Evolutionary conservation across 2,113 vertebrate genomes (phyloP), one percentile per base, ranked within the genome.

Genomic region (Donacobius atricapilla): DNA sequence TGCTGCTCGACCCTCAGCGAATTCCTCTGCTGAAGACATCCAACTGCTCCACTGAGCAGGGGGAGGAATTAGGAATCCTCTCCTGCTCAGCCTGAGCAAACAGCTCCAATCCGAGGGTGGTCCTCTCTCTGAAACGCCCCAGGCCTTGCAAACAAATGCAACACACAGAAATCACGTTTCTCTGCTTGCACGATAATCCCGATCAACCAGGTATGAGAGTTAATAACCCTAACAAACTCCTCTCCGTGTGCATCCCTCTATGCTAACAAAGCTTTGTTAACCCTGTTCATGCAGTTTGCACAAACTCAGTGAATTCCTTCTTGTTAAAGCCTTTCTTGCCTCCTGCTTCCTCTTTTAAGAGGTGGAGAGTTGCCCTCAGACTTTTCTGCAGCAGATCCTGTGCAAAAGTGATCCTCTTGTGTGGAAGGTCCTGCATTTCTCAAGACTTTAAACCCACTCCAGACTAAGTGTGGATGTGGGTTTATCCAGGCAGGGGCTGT

Each of bases 231-330:
- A 27, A 72, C 35, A 50, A 10, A 0, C 17, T 21, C 6, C 28
- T 57, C 8, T 57, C 25, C 7, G 1, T 4, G 17, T 2, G 2
- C 44, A 15, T n/a, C 27, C 64, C 58, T 40, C 0, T 28, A 2
- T 58, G 33, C 6, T 15, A 6, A 11, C 11, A 22, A 31, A 70
- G 17, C 6, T 66, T 51, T 64, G 23, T 40, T 88, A 72, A 56
- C 30, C 18, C 23, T 33, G 0, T 13, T 54, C 22, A 54, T 2
- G 15, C 9, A 13, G 7, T 66, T 91, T 68, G 11, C 44, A 48
- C 1, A 17, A 15, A 30, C 23, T 63, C 42, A 8, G 5, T 15
- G 23, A 78, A 42, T 61, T 85, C 24, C n/a, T n/a, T n/a, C 47
- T 39, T 44, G 17, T 13, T 35, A 48, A 91, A 83, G 7, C 25